Evolutionary conservation across 2,113 vertebrate genomes (phyloP), one percentile per base, ranked within the genome.

Genomic region (Calonectris borealis): DNA sequence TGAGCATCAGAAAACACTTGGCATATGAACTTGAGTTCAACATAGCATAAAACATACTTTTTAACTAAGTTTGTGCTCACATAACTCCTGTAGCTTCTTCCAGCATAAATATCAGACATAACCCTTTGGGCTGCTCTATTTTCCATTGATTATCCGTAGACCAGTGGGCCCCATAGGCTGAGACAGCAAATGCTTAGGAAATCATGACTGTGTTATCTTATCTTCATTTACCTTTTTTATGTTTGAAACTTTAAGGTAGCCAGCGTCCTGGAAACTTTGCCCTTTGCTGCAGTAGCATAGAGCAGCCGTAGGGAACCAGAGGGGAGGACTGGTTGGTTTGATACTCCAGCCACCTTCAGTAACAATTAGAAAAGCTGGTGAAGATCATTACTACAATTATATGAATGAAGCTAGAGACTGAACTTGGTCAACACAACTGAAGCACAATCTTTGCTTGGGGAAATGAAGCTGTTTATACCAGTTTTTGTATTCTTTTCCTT

Each of bases 401-500:
- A 77, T 27, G 55, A 75, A 60, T 19, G 64, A 60, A 96, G 72
- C 54, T 27, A 94, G 93, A 94, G 70, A 25, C 49, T 86, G 83
- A 92, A 78, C 42, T 95, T 85, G 71, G 77, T 76, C 79, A 90
- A 88, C 13, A 11, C 66, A 91, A 70, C 4, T 21, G 51, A 91
- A 81, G 38, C 11, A 62, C 81, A 55, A 7, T 49, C 83, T 84
- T 84, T 51, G 15, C 58, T 32, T 82, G 78, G 84, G 83, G 51
- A 96, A 96, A 95, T 54, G n/a, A 61, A 79, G 32, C 34, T 90
- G 72, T 93, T 97, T 84, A 77, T 85, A 71, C 9, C 48, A 16
- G 8, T 44, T 42, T 70, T 83, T 86, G 52, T 71, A 65, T 86
- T 51, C 9, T 91, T 49, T 79, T 86, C 94, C 80, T 73, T 94